Evolutionary conservation across 2,113 vertebrate genomes (phyloP), one percentile per base, ranked within the genome.

Genomic region (Cynopterus brachyotis): DNA sequence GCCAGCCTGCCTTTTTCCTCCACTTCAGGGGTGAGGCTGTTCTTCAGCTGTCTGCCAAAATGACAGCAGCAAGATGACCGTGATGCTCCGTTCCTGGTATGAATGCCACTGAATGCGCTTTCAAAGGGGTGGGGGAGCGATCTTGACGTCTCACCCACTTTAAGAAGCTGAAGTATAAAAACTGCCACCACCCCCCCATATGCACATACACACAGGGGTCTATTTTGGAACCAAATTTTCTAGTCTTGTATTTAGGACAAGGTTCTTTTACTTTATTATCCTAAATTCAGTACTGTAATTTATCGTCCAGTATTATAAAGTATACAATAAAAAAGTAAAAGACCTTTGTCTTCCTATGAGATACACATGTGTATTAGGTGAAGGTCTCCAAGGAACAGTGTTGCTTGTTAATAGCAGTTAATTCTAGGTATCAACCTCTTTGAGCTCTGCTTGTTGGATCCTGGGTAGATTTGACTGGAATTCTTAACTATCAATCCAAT

Each of bases 401-500:
- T 55, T 88, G 40, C 59, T 86, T 73, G 28, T 73, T 62, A 73
- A 64, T 30, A 70, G 70, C 17, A 20, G 42, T 60, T 84, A 53
- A 75, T 79, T 66, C 79, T 79, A 24, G 32, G 6, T 12, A 59
- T 90, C 78, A 20, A 32, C 47, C n/a, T 92, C 75, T 94, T 53
- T 75, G 45, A 67, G 28, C 26, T 73, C 90, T 67, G 60, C 42
- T 70, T 50, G 5, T 40, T 50, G 88, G 87, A 57, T 85, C 53
- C 91, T 87, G 32, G 60, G 42, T 73, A 26, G 42, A 83, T 96
- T 86, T 73, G 45, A 69, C 88, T 91, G 9, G n/a, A 12, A 24
- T 91, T 89, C 40, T 86, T 95, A 89, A 95, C 92, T 89, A 95
- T 86, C 94, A 93, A 97, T 97, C 88, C 86, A 94, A 37, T 95